These are phyloP conservation scores for Bombus superbus DNA, from an alignment of 1,140 invertebrate genomes.

Conservation along the genomic window DNA sequence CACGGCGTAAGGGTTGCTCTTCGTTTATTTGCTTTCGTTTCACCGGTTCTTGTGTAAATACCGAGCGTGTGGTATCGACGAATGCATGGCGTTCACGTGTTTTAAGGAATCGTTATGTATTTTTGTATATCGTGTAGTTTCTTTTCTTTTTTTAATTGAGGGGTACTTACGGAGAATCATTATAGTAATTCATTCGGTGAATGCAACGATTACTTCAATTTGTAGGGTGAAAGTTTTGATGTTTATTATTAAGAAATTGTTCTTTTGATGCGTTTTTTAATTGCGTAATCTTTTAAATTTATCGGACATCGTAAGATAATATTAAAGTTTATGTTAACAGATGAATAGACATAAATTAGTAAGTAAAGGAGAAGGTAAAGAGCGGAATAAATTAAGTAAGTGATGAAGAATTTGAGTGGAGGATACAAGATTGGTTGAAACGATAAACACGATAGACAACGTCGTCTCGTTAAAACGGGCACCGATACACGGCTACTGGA, in stretches of 20 bases:
- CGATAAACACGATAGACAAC: not conserved
- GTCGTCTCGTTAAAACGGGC: not conserved
- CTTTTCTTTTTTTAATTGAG: not conserved
- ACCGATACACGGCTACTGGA: not conserved
- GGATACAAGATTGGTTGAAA: not conserved
- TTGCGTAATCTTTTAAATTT: not conserved
- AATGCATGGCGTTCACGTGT: not conserved
- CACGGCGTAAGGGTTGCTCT: slow-evolving; percentile 5
- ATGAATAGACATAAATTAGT: no score
- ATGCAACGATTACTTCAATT: not conserved
- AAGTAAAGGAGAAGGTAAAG: not conserved
- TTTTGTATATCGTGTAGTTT: not conserved
- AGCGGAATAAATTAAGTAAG: not conserved
- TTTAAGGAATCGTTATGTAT: not conserved
- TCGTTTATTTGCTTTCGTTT: slow-evolving; percentile 7
- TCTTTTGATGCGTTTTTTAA: not conserved
- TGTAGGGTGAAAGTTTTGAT: not conserved
- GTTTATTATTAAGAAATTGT: not conserved
- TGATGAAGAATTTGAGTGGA: no score
- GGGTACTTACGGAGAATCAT: no score
- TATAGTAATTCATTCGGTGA: not conserved
- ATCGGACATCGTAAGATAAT: no score
- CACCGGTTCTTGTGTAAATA: slow-evolving; percentile 12
- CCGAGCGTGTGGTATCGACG: no score
- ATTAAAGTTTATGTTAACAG: no score